phyloP scores from a whole-genome alignment of 2,888 invertebrate genomes.

The Zaprionus obscuricornis region DNA sequence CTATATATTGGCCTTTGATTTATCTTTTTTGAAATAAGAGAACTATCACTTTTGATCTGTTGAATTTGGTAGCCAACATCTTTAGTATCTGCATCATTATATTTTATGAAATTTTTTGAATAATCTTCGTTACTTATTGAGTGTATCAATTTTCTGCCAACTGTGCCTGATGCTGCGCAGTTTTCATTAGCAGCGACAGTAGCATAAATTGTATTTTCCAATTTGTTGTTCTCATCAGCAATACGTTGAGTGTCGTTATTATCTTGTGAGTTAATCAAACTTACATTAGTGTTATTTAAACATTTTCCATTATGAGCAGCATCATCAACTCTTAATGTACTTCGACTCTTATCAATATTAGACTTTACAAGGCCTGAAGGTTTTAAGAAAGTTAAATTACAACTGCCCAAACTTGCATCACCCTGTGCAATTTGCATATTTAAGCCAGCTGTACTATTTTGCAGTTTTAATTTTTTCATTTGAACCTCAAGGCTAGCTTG shows the following conservation, averaged over 20 bases:
- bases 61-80: slow-evolving; percentile 78
- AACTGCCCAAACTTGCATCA: too few relatives aligned
- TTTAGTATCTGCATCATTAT: slow-evolving; percentile 34
- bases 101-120: slow-evolving; percentile 53
- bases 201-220: slow-evolving; percentile 20
- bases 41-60: slow-evolving; percentile 81
- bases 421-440: too few relatives aligned
- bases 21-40: slow-evolving; percentile 61
- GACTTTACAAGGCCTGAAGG: too few relatives aligned
- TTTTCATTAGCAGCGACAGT: slow-evolving; percentile 33
- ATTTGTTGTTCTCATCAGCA: slow-evolving; percentile 24
- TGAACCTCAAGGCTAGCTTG: slow-evolving; percentile 39
- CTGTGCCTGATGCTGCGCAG: slow-evolving; percentile 8
- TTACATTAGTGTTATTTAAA: slow-evolving; percentile 14
- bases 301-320: too few relatives aligned
- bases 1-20: slow-evolving; percentile 43
- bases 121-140: slow-evolving; percentile 56
- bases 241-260: slow-evolving; percentile 18
- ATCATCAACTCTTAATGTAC: too few relatives aligned
- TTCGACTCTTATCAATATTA: too few relatives aligned
- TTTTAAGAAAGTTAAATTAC: too few relatives aligned
- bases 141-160: slow-evolving; percentile 56
- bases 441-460: slow-evolving; percentile 9
- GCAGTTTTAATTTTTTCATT: slow-evolving; percentile 39
- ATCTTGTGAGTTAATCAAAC: slow-evolving; percentile 8